Evolutionary conservation across 2,797 vertebrate species (phyloP).

Genomic region (Lacerta bilineata): DNA sequence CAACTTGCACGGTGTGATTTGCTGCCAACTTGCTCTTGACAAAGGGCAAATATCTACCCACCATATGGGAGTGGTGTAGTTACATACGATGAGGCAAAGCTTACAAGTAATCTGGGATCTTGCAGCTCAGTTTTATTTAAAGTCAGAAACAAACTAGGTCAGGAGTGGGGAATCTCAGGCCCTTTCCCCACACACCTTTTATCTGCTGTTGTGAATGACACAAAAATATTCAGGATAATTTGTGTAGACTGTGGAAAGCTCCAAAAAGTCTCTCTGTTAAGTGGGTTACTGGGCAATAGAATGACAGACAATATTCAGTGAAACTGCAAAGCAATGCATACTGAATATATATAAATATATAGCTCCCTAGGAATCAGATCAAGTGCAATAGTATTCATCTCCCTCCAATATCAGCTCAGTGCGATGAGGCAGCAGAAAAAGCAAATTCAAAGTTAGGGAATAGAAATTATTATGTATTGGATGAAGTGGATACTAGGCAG

Average conservation of each 20-base stretch:
- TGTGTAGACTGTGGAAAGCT: background rate
- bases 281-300: conserved; percentile 4
- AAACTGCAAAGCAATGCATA: too few species aligned
- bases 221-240: background rate
- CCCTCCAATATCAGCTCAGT: background rate
- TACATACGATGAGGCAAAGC: background rate
- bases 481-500: background rate
- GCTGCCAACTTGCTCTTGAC: too few species aligned
- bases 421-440: background rate
- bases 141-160: background rate
- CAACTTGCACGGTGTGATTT: too few species aligned
- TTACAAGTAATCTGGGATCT: background rate
- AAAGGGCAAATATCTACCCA: too few species aligned
- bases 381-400: background rate
- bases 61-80: background rate
- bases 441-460: background rate
- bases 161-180: too few species aligned
- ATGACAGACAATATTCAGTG: background rate
- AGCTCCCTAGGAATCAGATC: background rate
- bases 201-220: background rate
- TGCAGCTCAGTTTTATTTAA: background rate
- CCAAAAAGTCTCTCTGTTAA: background rate
- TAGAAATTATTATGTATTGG: background rate
- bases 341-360: too few species aligned
- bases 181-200: background rate